phyloP scores from a whole-genome alignment of 2,888 invertebrate genomes.

The Drosophila crucigera region DNA sequence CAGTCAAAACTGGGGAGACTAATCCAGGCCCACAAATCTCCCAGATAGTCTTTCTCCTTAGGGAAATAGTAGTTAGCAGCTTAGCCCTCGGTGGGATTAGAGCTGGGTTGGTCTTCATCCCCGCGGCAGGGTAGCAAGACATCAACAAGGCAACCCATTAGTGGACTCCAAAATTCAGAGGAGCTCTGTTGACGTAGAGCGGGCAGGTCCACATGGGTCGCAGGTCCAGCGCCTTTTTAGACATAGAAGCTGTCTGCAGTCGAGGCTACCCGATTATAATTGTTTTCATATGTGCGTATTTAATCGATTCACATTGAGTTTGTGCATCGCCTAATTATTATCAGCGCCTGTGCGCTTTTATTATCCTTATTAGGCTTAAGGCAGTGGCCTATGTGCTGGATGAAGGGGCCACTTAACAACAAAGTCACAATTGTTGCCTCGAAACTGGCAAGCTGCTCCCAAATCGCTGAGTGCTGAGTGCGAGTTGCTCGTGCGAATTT shows the following conservation, averaged over 20 bases:
- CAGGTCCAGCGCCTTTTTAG: neutral
- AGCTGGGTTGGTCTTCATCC: neutral
- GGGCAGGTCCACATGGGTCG: neutral
- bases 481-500: slow-evolving; percentile 39
- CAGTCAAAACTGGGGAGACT: neutral
- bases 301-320: neutral
- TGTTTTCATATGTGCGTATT: neutral
- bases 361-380: slow-evolving; percentile 22
- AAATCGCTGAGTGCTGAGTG: neutral
- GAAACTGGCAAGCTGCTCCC: neutral
- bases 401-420: slow-evolving; percentile 32
- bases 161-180: neutral
- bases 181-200: neutral
- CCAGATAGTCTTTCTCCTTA: neutral
- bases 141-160: no score
- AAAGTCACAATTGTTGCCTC: slow-evolving; percentile 25
- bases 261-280: neutral
- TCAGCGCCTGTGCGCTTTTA: neutral
- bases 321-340: neutral
- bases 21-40: neutral
- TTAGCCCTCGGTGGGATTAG: neutral
- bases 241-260: neutral
- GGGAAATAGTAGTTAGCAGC: no score
- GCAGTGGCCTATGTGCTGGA: slow-evolving; percentile 21
- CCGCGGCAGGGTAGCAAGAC: neutral